phyloP scores from a whole-genome alignment of 2,888 invertebrate genomes.

The Neocrepidodera transversa region DNA sequence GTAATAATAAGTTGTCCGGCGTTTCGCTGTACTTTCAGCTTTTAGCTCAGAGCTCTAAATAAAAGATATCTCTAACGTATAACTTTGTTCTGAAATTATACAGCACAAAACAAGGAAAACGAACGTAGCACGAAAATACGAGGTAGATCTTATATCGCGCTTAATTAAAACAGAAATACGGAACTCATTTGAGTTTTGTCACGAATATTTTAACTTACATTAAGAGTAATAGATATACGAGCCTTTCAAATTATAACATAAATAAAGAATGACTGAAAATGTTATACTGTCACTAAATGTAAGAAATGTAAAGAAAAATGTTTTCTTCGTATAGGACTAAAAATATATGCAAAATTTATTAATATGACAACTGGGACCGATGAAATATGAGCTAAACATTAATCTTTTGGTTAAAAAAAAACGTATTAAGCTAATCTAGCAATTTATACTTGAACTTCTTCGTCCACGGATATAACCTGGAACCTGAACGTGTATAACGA shows the following conservation, averaged over 20 bases:
- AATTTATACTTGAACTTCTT: constrained; percentile 45
- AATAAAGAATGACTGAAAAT: too few relatives aligned
- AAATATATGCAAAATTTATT: too few relatives aligned
- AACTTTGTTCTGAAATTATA: constrained; percentile 10
- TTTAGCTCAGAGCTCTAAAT: background rate
- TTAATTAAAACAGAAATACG: constrained; percentile 14
- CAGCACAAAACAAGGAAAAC: constrained; percentile 6
- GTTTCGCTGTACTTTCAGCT: background rate
- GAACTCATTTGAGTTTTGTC: constrained; percentile 9
- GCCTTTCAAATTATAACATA: constrained; percentile 7
- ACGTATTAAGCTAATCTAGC: constrained; percentile 47
- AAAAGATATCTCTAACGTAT: background rate
- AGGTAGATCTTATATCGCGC: constrained; percentile 13
- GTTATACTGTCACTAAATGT: too few relatives aligned
- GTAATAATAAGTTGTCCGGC: constrained; percentile 2
- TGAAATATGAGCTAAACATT: constrained; percentile 16
- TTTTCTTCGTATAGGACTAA: too few relatives aligned
- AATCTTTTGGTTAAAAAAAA: constrained; percentile 40
- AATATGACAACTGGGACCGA: background rate
- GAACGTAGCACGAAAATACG: constrained; percentile 9
- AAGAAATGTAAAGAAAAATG: too few relatives aligned
- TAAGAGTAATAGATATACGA: constrained; percentile 5
- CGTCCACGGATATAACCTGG: constrained; percentile 19
- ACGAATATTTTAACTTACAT: constrained; percentile 8
- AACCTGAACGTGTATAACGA: constrained; percentile 48